Conservation (phyloP, 2,113 vertebrate genomes). For the Pantherophis guttatus region DNA sequence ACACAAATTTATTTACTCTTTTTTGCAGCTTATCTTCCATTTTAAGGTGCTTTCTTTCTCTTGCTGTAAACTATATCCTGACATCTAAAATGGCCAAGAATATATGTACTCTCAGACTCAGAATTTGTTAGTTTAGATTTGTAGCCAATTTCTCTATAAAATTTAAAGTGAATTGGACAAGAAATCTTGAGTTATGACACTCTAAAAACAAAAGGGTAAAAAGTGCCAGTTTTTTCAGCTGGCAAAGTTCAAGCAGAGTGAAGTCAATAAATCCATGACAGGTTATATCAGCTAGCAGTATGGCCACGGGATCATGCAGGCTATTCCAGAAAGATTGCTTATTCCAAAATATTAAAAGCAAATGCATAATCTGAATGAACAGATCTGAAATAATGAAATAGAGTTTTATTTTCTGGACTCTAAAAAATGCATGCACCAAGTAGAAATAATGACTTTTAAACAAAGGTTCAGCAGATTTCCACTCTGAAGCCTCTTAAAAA, state of each 20-base stretch:
- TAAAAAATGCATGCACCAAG: neutral
- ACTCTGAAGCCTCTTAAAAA: neutral
- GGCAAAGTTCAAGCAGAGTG: constrained; percentile 20
- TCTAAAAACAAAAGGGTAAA: constrained; percentile 21
- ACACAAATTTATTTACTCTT: neutral
- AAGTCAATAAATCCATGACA: constrained; percentile 15
- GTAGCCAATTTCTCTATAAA: constrained; percentile 37
- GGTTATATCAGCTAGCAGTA: constrained; percentile 5
- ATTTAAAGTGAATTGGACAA: constrained; percentile 35
- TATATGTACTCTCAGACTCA: neutral
- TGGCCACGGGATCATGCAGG: neutral
- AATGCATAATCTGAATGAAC: neutral
- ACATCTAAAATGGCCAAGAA: constrained; percentile 19
- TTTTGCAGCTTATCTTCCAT: constrained; percentile 6
- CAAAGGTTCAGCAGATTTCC: neutral
- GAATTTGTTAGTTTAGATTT: constrained; percentile 34
- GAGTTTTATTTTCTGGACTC: neutral
- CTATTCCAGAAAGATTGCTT: constrained; percentile 11
- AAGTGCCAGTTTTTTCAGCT: constrained; percentile 18
- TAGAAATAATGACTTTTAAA: neutral
- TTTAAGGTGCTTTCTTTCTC: neutral
- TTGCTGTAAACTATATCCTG: neutral
- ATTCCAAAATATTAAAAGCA: constrained; percentile 2
- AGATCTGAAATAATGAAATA: neutral
- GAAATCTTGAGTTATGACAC: constrained; percentile 22